phyloP scores from a whole-genome alignment of 2,113 vertebrate genomes.

The Etia nguti region DNA sequence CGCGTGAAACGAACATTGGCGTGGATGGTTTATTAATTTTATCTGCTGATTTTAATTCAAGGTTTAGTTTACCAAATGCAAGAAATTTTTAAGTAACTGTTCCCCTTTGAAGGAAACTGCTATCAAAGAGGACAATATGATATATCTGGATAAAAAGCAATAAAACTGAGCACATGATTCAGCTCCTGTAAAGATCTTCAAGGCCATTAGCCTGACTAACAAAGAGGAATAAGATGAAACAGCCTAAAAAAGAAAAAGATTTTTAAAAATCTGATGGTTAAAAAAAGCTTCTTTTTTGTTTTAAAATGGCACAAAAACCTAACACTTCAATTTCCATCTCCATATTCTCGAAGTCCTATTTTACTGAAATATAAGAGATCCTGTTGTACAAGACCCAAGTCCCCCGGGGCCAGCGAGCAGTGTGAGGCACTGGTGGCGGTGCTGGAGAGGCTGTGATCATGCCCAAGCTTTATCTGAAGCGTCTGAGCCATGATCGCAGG shows the following conservation, averaged over 20 bases:
- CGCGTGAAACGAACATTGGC: neutral
- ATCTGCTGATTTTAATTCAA: neutral
- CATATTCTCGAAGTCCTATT: neutral
- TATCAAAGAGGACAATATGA: neutral
- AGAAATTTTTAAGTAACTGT: neutral
- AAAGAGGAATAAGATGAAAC: constrained; percentile 6
- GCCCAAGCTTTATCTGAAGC: constrained; percentile 54
- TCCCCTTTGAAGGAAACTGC: neutral
- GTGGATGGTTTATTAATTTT: neutral
- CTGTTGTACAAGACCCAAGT: neutral
- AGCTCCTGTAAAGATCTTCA: neutral
- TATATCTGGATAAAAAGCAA: neutral
- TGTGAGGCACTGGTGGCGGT: constrained; percentile 32
- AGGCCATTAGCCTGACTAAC: neutral
- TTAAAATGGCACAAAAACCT: neutral
- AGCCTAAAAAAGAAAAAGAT: neutral
- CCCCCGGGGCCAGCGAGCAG: neutral
- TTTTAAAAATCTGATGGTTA: constrained; percentile 19
- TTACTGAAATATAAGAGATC: constrained; percentile 12
- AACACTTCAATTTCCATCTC: neutral
- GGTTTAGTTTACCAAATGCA: neutral
- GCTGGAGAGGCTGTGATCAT: constrained; percentile 58
- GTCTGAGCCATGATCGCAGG: constrained; percentile 47
- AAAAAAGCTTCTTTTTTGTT: neutral
- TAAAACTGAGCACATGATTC: neutral